Base-by-base conservation (phyloP, 1,140 invertebrate species). In the Triops longicaudatus region DNA sequence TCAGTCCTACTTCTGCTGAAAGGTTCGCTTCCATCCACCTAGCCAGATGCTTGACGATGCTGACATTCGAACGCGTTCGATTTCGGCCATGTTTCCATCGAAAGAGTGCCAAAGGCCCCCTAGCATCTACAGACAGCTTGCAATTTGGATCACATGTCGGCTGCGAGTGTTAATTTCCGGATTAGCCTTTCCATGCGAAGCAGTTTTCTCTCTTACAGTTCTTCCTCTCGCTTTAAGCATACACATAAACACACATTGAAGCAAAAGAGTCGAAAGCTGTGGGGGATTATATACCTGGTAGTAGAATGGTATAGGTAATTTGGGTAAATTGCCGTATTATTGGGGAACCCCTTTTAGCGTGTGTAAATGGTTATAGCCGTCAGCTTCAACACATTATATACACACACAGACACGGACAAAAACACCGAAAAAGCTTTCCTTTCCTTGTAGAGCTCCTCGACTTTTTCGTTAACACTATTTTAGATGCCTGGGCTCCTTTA, bases 321-420 rank as follows among this genome's bases (percentile, higher is more conserved):
- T 63, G 50, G 0, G 17, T 63, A 63, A 63, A 63, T 63, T 63
- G 50, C 50, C 17, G 50, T 63, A 63, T 63, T 63, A 63, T 63
- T 63, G 50, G 50, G 50, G 50, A 63, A 63, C 10, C 50, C 50
- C 50, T 63, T 63, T 63, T 63, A 63, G 50, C 50, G 50, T 63
- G 50, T 63, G 50, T 63, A 63, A 63, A 63, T 63, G 50, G 50
- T 63, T 63, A 22, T 63, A 63, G 50, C 50, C 50, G 50, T 63
- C 50, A 63, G 50, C 50, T 6, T n/a, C 50, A 17, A 63, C 50
- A 63, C 50, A 63, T 63, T n/a, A n/a, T 63, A 63, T 63, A 63
- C 3, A 63, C 50, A 63, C 50, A 63, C 50, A 63, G 50, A 63
- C 50, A 63, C 50, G 17, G 50, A 63, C 50, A 63, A 63, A 63